Conservation (phyloP, 2,888 invertebrate genomes). For the Aproaerema taeniolella region DNA sequence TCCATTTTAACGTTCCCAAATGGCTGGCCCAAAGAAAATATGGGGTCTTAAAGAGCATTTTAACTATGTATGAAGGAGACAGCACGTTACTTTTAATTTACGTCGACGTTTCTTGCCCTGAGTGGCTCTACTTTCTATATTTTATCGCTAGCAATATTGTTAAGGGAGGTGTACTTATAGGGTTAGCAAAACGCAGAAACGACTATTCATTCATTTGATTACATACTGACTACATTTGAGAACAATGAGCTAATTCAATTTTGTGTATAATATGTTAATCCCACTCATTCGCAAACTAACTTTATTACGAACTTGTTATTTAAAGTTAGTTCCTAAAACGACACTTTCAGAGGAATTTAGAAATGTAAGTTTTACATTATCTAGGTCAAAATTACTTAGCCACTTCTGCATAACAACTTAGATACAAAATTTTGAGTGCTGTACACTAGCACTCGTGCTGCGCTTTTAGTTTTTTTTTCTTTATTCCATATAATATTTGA, state of each 20-base stretch:
- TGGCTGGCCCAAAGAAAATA: constrained; percentile 58
- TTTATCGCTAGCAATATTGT: constrained; percentile 45
- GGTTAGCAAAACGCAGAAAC: neutral
- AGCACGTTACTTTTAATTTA: constrained; percentile 71
- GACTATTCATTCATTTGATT: neutral
- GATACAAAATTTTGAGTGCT: too few species aligned
- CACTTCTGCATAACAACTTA: too few species aligned
- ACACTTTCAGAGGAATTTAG: too few species aligned
- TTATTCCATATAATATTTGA: too few species aligned
- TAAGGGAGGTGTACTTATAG: constrained; percentile 28
- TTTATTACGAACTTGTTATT: too few species aligned
- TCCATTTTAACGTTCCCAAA: constrained; percentile 61
- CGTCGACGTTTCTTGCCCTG: constrained; percentile 50
- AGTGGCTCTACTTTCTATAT: constrained; percentile 53
- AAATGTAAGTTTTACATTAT: too few species aligned
- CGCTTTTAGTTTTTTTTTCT: too few species aligned
- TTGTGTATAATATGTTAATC: too few species aligned
- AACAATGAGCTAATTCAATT: neutral
- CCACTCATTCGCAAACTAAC: too few species aligned
- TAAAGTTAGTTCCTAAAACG: too few species aligned
- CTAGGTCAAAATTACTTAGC: too few species aligned
- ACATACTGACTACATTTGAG: neutral
- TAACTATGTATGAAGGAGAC: constrained; percentile 72
- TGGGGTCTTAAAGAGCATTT: constrained; percentile 63
- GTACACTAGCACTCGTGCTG: too few species aligned